Percentiles rank a stretch among this genome's conserved stretches.
These are phyloP conservation scores for Uromys caudimaculatus DNA, from an alignment of 2,797 vertebrate genomes.

Conservation along the genomic window DNA sequence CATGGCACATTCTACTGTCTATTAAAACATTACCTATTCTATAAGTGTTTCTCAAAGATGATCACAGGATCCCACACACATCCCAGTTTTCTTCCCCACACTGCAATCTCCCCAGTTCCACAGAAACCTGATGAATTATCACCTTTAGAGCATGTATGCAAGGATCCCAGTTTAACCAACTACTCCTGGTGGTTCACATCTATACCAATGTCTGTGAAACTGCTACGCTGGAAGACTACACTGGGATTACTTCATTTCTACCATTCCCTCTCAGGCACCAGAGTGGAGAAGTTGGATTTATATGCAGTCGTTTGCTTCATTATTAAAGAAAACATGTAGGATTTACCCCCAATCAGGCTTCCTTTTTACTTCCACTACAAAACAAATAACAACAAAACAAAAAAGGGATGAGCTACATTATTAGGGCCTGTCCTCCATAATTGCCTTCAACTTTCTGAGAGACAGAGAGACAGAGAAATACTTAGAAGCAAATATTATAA, in stretches of 20 bases:
- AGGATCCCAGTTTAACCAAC: background rate
- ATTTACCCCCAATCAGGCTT: background rate
- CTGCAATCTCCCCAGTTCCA: background rate
- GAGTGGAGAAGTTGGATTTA: background rate
- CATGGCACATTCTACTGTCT: background rate
- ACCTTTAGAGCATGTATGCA: background rate
- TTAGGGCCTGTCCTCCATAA: background rate
- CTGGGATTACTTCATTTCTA: background rate
- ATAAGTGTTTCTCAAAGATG: background rate
- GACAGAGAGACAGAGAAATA: background rate
- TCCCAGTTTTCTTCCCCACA: background rate
- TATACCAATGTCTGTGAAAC: background rate
- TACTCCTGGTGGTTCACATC: background rate
- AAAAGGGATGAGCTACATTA: background rate
- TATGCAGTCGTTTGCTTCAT: background rate
- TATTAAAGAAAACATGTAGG: conserved; percentile 55
- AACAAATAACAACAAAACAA: background rate
- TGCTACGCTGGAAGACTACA: background rate
- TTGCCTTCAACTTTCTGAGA: no score
- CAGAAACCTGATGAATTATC: background rate
- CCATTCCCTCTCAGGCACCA: background rate
- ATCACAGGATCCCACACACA: background rate
- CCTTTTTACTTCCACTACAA: background rate
- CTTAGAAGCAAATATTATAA: background rate
- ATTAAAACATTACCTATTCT: background rate